Percentiles rank a stretch among this genome's conserved stretches.
These are phyloP conservation scores for Sepioteuthis lessoniana DNA, from an alignment of 2,888 invertebrate genomes.

Conservation along the genomic window DNA sequence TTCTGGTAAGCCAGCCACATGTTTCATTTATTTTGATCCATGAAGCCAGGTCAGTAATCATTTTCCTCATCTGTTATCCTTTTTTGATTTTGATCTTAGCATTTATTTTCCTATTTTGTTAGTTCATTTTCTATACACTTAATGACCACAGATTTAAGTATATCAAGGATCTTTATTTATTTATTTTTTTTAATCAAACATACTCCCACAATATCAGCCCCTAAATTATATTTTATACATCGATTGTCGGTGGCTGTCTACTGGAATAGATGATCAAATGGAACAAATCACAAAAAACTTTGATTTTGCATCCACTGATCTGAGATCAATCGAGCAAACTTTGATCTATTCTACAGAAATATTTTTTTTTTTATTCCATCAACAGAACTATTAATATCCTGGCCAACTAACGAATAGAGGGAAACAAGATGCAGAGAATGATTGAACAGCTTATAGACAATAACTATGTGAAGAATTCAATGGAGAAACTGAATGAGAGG, in stretches of 20 bases:
- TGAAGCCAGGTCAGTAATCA: neutral
- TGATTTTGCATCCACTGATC: neutral
- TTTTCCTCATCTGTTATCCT: neutral
- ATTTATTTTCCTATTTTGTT: neutral
- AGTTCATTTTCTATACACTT: neutral
- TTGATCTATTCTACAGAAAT: no score
- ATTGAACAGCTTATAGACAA: no score
- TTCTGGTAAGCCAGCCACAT: neutral
- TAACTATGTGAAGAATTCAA: no score
- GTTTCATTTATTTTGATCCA: neutral
- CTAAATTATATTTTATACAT: neutral
- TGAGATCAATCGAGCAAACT: neutral
- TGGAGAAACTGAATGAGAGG: no score
- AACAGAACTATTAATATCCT: no score
- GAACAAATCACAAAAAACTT: neutral
- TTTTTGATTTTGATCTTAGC: neutral
- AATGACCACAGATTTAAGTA: no score
- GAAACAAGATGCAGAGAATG: no score
- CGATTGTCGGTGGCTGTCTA: neutral
- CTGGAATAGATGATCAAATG: no score
- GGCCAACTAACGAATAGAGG: no score
- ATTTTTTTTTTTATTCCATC: no score
- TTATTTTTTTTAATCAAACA: neutral
- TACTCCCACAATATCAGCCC: neutral
- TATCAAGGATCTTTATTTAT: neutral